Evolutionary conservation across 2,888 invertebrate species (phyloP).

Genomic region (Cheilosia impressa): DNA sequence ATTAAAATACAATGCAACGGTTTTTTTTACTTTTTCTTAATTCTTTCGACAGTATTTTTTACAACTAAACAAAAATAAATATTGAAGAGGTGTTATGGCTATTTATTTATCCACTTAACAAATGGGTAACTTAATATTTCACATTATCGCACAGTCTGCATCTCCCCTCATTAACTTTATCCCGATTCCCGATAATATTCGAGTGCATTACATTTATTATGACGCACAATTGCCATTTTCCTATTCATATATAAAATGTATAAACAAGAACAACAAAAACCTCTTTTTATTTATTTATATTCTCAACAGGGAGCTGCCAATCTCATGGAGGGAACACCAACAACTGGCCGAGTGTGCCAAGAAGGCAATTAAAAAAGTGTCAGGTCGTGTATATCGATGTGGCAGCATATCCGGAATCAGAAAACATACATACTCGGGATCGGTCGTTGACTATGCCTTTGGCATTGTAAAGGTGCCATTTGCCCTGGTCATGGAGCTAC

Average conservation of each 20-base stretch:
- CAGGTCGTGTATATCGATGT: slow-evolving; percentile 81
- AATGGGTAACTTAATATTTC: too few species aligned
- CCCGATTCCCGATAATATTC: too few species aligned
- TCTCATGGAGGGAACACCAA: slow-evolving; percentile 79
- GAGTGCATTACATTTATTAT: too few species aligned
- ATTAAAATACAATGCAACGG: too few species aligned
- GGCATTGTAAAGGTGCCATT: slow-evolving; percentile 81
- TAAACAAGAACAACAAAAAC: background rate
- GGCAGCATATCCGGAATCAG: slow-evolving; percentile 81
- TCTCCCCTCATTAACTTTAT: too few species aligned
- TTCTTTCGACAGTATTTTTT: too few species aligned
- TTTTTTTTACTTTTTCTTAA: too few species aligned
- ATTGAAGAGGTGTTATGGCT: too few species aligned
- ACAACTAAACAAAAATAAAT: too few species aligned
- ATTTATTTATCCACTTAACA: too few species aligned
- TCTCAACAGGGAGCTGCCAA: slow-evolving; percentile 78
- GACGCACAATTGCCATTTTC: too few species aligned
- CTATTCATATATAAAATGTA: background rate
- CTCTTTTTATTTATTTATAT: background rate
- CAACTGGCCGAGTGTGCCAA: slow-evolving; percentile 81
- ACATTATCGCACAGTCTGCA: too few species aligned
- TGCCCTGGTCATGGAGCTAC: slow-evolving; percentile 82
- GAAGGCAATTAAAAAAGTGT: slow-evolving; percentile 80
- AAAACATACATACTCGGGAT: slow-evolving; percentile 80
- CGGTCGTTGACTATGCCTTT: slow-evolving; percentile 83